These are phyloP conservation scores for Trichogramma evanescens DNA, from an alignment of 2,888 invertebrate genomes.

Conservation along the genomic window DNA sequence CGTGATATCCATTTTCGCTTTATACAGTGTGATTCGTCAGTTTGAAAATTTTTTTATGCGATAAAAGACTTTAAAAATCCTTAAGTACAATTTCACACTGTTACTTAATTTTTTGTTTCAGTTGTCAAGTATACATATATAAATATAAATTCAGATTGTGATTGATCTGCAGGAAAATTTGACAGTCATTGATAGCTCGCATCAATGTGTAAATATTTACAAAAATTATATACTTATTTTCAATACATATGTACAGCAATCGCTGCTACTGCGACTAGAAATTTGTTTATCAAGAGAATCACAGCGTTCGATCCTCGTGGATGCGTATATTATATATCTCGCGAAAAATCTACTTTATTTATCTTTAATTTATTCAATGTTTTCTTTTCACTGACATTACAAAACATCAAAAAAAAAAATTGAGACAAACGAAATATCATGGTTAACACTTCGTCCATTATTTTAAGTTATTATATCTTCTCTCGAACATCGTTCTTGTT, in stretches of 20 bases:
- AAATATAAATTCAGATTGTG: background rate
- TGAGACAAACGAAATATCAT: no score
- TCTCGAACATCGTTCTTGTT: background rate
- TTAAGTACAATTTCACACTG: slow-evolving; percentile 12
- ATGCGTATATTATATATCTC: background rate
- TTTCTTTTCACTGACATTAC: slow-evolving; percentile 3
- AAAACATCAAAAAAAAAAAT: slow-evolving; percentile 5
- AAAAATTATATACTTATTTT: background rate
- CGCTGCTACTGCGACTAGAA: slow-evolving; percentile 17
- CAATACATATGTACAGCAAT: slow-evolving; percentile 2
- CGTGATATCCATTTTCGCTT: slow-evolving; percentile 3
- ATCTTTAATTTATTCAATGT: slow-evolving; percentile 7
- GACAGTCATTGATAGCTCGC: no score
- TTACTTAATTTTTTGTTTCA: no score
- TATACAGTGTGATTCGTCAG: slow-evolving; percentile 1
- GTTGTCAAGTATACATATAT: background rate
- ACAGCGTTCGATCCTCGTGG: background rate
- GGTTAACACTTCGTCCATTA: slow-evolving; percentile 9
- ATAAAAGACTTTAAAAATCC: background rate
- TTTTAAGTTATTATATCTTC: slow-evolving; percentile 20
- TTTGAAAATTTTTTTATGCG: background rate
- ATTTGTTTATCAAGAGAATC: background rate
- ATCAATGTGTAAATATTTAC: no score
- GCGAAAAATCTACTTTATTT: background rate
- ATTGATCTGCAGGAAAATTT: background rate